phyloP scores from a whole-genome alignment of 2,888 invertebrate species.

The Podotricha telesiphe region DNA sequence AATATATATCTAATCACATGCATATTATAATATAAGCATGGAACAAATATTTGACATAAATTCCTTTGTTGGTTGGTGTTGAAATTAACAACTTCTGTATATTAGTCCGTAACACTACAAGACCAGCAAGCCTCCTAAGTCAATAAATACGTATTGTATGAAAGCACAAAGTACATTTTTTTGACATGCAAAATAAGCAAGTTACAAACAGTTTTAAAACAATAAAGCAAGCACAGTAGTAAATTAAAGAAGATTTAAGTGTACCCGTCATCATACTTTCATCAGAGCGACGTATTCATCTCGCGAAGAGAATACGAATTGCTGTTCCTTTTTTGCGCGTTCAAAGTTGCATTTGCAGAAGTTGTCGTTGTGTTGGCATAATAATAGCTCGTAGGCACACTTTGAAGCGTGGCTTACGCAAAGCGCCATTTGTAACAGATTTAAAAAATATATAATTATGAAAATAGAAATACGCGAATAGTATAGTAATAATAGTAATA shows the following conservation, averaged over 20 bases:
- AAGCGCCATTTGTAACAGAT: constrained; percentile 30
- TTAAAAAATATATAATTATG: constrained; percentile 18
- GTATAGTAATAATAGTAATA: not conserved
- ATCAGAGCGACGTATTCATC: constrained; percentile 36
- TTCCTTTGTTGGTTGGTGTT: too few species aligned
- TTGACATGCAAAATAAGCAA: not conserved
- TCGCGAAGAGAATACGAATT: constrained; percentile 36
- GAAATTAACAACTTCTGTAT: too few species aligned
- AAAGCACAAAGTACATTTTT: too few species aligned
- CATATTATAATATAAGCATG: too few species aligned
- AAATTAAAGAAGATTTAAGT: constrained; percentile 38
- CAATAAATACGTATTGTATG: too few species aligned
- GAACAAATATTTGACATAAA: too few species aligned
- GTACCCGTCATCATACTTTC: constrained; percentile 36
- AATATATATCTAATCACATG: too few species aligned
- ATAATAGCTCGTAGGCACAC: constrained; percentile 34
- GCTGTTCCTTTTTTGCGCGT: constrained; percentile 40
- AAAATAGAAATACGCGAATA: not conserved
- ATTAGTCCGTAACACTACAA: too few species aligned
- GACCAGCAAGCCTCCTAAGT: too few species aligned
- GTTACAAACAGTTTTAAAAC: constrained; percentile 11
- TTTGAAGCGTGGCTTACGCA: constrained; percentile 37
- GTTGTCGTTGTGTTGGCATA: constrained; percentile 33
- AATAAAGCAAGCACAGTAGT: constrained; percentile 14
- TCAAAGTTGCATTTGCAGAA: constrained; percentile 42